These are phyloP conservation scores for Pangasius larnaudii DNA, from an alignment of 2,797 vertebrate genomes.

Conservation along the genomic window DNA sequence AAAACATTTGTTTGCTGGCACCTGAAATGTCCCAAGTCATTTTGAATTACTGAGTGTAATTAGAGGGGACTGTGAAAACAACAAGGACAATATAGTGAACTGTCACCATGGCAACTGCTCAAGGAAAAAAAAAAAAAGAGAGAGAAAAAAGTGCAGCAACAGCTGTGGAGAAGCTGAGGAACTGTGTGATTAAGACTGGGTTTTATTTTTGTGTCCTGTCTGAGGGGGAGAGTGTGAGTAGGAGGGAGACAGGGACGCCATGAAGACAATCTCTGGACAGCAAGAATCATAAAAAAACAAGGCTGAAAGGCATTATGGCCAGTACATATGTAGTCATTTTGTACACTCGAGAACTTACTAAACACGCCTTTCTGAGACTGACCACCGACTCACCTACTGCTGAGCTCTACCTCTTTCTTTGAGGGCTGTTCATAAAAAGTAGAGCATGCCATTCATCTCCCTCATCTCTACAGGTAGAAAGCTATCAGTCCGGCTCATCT, in stretches of 20 bases:
- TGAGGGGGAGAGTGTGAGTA: slow-evolving; percentile 39
- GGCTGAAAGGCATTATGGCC: neutral
- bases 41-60: slow-evolving; percentile 62
- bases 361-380: slow-evolving; percentile 16
- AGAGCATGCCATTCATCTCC: slow-evolving; percentile 20
- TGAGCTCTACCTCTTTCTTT: slow-evolving; percentile 37
- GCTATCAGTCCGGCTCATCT: slow-evolving; percentile 64
- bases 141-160: slow-evolving; percentile 58
- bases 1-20: slow-evolving; percentile 59
- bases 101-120: slow-evolving; percentile 71
- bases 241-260: slow-evolving; percentile 30
- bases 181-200: slow-evolving; percentile 69
- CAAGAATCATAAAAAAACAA: slow-evolving; percentile 19
- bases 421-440: slow-evolving; percentile 31
- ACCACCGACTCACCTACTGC: slow-evolving; percentile 23
- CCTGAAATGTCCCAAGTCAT: slow-evolving; percentile 69
- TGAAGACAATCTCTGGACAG: slow-evolving; percentile 31
- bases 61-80: slow-evolving; percentile 58
- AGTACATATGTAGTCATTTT: slow-evolving; percentile 21
- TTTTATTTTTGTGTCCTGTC: slow-evolving; percentile 60
- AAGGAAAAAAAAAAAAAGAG: slow-evolving; percentile 44
- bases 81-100: slow-evolving; percentile 54
- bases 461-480: slow-evolving; percentile 58
- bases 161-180: slow-evolving; percentile 70
- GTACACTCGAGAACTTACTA: slow-evolving; percentile 21